Evolutionary conservation across 64 coral and sea anemone species (phyloP), one percentile per base, ranked within the genome.

Genomic region (Pocillopora damicornis): DNA sequence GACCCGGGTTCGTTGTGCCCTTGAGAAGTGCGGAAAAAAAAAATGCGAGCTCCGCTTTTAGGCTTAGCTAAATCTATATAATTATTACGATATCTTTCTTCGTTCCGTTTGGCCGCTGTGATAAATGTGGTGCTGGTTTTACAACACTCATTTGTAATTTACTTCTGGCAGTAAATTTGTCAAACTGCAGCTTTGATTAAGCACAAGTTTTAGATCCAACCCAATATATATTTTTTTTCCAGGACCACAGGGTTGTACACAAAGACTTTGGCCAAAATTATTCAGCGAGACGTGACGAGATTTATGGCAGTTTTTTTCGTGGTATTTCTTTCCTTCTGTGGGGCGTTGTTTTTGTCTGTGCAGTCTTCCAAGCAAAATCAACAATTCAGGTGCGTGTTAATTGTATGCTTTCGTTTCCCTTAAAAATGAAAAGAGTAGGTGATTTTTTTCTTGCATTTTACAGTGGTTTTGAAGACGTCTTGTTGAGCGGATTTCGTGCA

Each of bases 181-280:
- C 42, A 51, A 51, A 51, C 2, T 51, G 2, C 42, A 51, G 3
- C 42, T 51, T 51, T 51, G 30, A 51, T 51, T 2, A 2, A 51
- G 42, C 42, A 0, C 7, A 51, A 7, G 5, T 60, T 25, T 23
- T 22, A 61, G 59, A 22, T 71, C 37, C 35, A 71, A 30, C n/a
- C 60, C 69, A 65, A 72, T 20, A n/a, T 90, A 20, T 61, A 10
- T 20, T 26, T 9, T 61, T 69, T 75, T 93, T 79, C 58, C 61
- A 98, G 95, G 71, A 89, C 86, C 8, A 89, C 95, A 42, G 95
- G 95, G 2, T 72, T 98, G 4, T 98, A 98, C 82, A 98, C 95
- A 2, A 94, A 94, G 26, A 98, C 92, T 0, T 82, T 98, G 36
- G 92, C 87, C 2, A 85, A 88, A 17, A 98, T 98, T 61, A 86